These are phyloP conservation scores for Coregonus sp. DNA, from an alignment of 2,797 vertebrate genomes.

Conservation along the genomic window DNA sequence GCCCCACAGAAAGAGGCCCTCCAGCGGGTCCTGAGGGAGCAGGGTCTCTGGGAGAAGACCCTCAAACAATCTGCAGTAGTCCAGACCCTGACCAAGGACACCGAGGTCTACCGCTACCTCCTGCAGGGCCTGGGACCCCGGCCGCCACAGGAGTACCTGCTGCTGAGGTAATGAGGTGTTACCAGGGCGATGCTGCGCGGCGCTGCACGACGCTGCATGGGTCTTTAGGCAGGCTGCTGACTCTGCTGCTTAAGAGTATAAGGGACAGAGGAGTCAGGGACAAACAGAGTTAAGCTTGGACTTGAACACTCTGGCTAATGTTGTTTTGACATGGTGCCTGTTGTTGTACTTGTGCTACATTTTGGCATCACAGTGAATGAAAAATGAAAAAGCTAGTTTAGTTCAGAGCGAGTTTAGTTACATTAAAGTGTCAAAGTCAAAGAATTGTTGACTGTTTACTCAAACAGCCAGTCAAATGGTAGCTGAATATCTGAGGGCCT, in stretches of 20 bases:
- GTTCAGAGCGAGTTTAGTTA: background rate
- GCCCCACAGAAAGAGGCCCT: slow-evolving; percentile 69
- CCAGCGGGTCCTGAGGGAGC: slow-evolving; percentile 73
- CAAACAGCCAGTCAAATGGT: background rate
- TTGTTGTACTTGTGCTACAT: background rate
- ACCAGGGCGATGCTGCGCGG: slow-evolving; percentile 5
- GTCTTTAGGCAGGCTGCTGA: slow-evolving; percentile 15
- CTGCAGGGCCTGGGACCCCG: slow-evolving; percentile 60
- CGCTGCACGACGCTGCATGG: background rate
- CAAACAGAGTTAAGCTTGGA: background rate
- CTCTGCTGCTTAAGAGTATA: background rate
- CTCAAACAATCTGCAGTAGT: slow-evolving; percentile 67
- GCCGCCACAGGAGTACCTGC: slow-evolving; percentile 69
- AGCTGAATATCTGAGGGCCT: background rate
- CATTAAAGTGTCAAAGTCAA: background rate
- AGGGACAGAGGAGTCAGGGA: slow-evolving; percentile 2
- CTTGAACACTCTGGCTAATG: background rate
- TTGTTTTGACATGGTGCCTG: background rate
- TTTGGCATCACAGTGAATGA: background rate
- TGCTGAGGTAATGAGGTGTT: slow-evolving; percentile 75
- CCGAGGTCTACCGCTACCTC: slow-evolving; percentile 75
- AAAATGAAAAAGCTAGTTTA: background rate
- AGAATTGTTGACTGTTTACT: background rate
- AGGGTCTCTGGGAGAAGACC: slow-evolving; percentile 68
- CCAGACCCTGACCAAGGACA: slow-evolving; percentile 68